phyloP scores from a whole-genome alignment of 37 sponge, comb jelly and placozoan species.

The Theonella swinhoei region DNA sequence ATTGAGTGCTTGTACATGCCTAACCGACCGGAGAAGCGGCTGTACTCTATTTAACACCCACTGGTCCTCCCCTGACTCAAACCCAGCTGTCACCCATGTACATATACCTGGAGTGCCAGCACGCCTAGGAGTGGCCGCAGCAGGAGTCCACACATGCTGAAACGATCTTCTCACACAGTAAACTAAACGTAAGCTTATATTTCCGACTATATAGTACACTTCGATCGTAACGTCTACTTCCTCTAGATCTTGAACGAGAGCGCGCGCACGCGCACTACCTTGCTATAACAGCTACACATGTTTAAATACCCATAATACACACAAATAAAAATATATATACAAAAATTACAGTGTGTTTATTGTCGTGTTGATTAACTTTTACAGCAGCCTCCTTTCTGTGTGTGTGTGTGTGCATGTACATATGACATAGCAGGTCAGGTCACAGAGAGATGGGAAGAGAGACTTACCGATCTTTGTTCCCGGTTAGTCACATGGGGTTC shows the following conservation, averaged over 20 bases:
- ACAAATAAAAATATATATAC: slow-evolving; percentile 15
- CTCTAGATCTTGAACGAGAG: no score
- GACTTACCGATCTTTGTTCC: slow-evolving; percentile 1
- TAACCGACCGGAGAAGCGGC: not conserved
- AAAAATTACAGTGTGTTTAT: not conserved
- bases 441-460: not conserved
- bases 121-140: not conserved
- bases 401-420: no score
- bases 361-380: slow-evolving; percentile 4
- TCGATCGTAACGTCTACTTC: no score
- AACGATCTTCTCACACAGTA: no score
- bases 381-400: not conserved
- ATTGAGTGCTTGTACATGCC: no score
- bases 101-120: not conserved
- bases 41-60: not conserved
- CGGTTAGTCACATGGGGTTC: slow-evolving; percentile 35
- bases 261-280: no score
- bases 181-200: no score
- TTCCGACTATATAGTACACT: no score
- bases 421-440: not conserved
- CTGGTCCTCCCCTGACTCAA: not conserved
- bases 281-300: no score
- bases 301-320: slow-evolving; percentile 10
- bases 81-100: not conserved
- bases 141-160: not conserved